Conservation (phyloP, 2,113 vertebrate genomes). For the Pachypanchax playfairii region DNA sequence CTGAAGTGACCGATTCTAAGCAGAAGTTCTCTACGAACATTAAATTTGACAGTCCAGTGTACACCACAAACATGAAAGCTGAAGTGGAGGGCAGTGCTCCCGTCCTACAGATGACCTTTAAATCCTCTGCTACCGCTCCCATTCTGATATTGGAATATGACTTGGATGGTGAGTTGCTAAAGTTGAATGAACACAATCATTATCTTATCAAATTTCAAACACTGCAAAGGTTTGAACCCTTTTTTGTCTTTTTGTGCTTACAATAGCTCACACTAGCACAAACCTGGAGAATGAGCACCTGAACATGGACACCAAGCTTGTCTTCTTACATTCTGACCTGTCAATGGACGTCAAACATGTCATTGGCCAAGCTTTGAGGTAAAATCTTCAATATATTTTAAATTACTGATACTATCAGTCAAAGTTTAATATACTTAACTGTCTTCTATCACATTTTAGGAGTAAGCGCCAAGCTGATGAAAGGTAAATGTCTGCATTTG, state of each 20-base stretch:
- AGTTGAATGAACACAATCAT: constrained; percentile 24
- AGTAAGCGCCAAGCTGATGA: constrained; percentile 43
- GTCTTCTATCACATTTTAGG: constrained; percentile 36
- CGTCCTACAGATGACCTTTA: constrained; percentile 76
- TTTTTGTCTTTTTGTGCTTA: background rate
- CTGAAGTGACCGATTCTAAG: constrained; percentile 73
- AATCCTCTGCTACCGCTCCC: constrained; percentile 85
- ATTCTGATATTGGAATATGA: constrained; percentile 85
- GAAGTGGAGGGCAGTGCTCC: constrained; percentile 77
- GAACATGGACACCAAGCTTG: constrained; percentile 61
- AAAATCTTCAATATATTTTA: constrained; percentile 32
- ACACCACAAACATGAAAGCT: constrained; percentile 79
- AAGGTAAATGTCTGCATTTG: constrained; percentile 39
- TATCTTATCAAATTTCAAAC: background rate
- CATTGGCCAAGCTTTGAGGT: constrained; percentile 73
- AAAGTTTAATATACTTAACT: constrained; percentile 3
- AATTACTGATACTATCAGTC: background rate
- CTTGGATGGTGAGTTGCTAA: constrained; percentile 84
- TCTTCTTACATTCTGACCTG: constrained; percentile 83
- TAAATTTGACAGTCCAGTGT: constrained; percentile 83
- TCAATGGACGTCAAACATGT: constrained; percentile 77
- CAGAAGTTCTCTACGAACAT: constrained; percentile 81
- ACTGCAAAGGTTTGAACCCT: background rate
- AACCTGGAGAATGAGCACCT: constrained; percentile 67
- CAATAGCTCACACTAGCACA: constrained; percentile 78